These are phyloP conservation scores for Melanerpes formicivorus DNA, from an alignment of 2,113 vertebrate genomes.

Conservation along the genomic window DNA sequence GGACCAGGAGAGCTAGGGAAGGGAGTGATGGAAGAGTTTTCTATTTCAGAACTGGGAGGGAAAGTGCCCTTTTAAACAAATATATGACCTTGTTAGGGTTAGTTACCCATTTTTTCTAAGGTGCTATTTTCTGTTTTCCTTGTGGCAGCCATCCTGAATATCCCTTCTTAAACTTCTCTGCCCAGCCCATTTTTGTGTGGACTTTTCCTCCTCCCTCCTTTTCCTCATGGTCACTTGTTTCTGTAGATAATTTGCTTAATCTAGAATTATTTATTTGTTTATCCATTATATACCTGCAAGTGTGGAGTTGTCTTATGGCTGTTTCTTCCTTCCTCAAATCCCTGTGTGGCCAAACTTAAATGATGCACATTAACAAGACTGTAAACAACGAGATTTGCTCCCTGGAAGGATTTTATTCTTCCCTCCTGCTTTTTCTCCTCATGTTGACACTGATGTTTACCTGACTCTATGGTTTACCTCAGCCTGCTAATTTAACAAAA, in stretches of 20 bases:
- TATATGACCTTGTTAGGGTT: not conserved
- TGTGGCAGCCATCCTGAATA: not conserved
- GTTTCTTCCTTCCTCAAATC: not conserved
- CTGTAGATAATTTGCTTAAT: not conserved
- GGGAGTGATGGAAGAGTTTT: not conserved
- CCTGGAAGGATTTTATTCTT: not conserved
- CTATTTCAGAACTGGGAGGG: not conserved
- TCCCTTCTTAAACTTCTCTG: not conserved
- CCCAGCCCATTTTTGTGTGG: not conserved
- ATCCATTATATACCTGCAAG: not conserved
- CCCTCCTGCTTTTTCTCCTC: not conserved
- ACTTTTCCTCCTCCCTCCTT: not conserved
- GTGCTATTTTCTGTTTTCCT: not conserved
- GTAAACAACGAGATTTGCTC: not conserved
- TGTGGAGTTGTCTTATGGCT: not conserved
- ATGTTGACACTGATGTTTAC: not conserved
- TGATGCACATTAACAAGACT: not conserved
- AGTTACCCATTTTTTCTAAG: not conserved
- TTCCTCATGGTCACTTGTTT: not conserved
- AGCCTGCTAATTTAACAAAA: not conserved
- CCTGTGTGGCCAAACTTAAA: not conserved
- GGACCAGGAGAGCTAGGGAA: not conserved
- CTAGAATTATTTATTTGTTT: not conserved
- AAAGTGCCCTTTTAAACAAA: not conserved
- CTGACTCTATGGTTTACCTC: not conserved